A percentile compares a stretch with the other conserved stretches of the same genome.
phyloP scores from a whole-genome alignment of 2,888 invertebrate species.

The Diachrysia chrysitis region DNA sequence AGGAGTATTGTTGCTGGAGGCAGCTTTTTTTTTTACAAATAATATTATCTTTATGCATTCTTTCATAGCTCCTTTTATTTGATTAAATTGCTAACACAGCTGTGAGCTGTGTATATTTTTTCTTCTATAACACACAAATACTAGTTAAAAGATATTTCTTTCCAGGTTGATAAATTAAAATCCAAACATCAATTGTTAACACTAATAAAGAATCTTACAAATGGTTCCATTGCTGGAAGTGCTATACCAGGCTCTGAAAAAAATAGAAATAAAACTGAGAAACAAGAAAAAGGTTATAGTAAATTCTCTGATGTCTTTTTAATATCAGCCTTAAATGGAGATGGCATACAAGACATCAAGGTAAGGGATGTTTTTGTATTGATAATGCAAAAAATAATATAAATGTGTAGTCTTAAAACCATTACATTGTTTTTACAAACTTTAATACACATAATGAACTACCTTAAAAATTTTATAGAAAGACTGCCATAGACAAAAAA shows the following conservation, averaged over 20 bases:
- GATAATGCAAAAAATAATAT: too few relatives aligned
- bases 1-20: too few relatives aligned
- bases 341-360: slow-evolving; percentile 92
- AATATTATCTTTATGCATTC: too few relatives aligned
- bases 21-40: too few relatives aligned
- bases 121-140: too few relatives aligned
- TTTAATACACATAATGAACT: too few relatives aligned
- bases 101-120: too few relatives aligned
- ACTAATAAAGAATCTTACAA: slow-evolving; percentile 91
- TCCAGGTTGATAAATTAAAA: slow-evolving; percentile 92
- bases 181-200: slow-evolving; percentile 93
- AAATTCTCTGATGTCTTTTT: slow-evolving; percentile 96
- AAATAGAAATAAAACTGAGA: slow-evolving; percentile 61
- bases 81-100: background rate
- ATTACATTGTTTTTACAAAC: too few relatives aligned
- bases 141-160: slow-evolving; percentile 24
- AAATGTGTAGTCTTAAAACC: too few relatives aligned
- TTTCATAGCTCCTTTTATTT: background rate
- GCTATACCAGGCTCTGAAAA: slow-evolving; percentile 72
- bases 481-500: too few relatives aligned
- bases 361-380: slow-evolving; percentile 72
- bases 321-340: slow-evolving; percentile 95
- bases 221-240: slow-evolving; percentile 86
- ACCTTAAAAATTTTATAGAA: too few relatives aligned
- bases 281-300: slow-evolving; percentile 73